These are phyloP conservation scores for Blera fallax DNA, from an alignment of 2,888 invertebrate species.

Conservation along the genomic window DNA sequence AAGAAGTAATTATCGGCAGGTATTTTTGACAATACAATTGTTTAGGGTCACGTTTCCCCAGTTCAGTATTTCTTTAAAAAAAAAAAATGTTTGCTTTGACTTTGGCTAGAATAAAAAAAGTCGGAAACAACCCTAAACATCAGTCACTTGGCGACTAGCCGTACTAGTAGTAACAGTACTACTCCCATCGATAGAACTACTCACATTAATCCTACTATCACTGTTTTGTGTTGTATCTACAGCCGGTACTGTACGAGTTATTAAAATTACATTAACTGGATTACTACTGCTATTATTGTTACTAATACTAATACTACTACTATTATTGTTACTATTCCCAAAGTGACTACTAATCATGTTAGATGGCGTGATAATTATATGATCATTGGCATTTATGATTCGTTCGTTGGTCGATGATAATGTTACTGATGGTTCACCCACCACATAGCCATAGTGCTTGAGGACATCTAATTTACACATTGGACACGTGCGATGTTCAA, in stretches of 20 bases:
- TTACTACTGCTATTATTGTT: constrained; percentile 48
- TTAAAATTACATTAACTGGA: constrained; percentile 55
- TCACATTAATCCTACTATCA: constrained; percentile 50
- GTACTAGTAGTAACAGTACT: constrained; percentile 66
- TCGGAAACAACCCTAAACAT: constrained; percentile 76
- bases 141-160: constrained; percentile 80
- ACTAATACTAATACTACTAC: constrained; percentile 47
- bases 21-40: constrained; percentile 32
- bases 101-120: constrained; percentile 2
- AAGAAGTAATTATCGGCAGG: constrained; percentile 50
- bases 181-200: constrained; percentile 70
- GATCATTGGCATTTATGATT: constrained; percentile 63
- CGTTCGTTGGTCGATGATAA: constrained; percentile 56
- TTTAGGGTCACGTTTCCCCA: not conserved
- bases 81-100: not conserved
- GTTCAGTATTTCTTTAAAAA: not conserved
- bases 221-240: constrained; percentile 40
- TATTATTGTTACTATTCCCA: constrained; percentile 73
- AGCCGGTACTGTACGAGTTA: constrained; percentile 52
- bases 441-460: constrained; percentile 93
- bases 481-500: constrained; percentile 97
- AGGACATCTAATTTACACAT: constrained; percentile 99
- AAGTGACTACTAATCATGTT: constrained; percentile 74
- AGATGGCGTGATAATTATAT: constrained; percentile 42
- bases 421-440: constrained; percentile 82